Percentiles rank a stretch among this genome's conserved stretches.
Evolutionary conservation across 1,140 invertebrate genomes (phyloP).

Genomic region (Amyelois transitella): DNA sequence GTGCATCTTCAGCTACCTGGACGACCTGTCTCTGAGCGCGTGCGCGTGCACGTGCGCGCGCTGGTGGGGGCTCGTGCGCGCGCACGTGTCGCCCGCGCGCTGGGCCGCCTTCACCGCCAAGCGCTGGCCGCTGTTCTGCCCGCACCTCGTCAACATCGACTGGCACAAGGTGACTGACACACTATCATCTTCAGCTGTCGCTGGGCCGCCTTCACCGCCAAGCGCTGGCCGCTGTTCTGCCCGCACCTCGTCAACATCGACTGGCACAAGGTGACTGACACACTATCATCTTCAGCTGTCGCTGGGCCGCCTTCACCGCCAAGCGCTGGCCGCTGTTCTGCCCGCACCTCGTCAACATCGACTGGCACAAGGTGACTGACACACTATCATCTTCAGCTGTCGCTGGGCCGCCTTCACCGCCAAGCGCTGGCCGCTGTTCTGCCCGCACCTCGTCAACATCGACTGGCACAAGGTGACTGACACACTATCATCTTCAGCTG

Average conservation of each 20-base stretch:
- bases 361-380: constrained; percentile 82
- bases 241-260: constrained; percentile 81
- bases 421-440: constrained; percentile 88
- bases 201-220: constrained; percentile 84
- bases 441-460: constrained; percentile 79
- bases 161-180: constrained; percentile 80
- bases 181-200: no score
- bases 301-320: constrained; percentile 85
- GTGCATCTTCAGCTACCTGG: constrained; percentile 90
- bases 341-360: constrained; percentile 79
- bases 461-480: constrained; percentile 82
- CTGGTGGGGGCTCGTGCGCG: constrained; percentile 87
- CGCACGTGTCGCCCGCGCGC: constrained; percentile 82
- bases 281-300: no score
- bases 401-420: constrained; percentile 86
- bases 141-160: constrained; percentile 80
- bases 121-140: constrained; percentile 89
- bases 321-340: constrained; percentile 89
- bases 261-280: constrained; percentile 80
- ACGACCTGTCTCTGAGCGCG: constrained; percentile 92
- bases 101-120: constrained; percentile 85
- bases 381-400: no score
- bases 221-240: constrained; percentile 88
- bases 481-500: no score
- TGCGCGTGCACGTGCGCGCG: constrained; percentile 88